Conservation (phyloP, 1,140 invertebrate species). For the Rhopalosiphum maidis region DNA sequence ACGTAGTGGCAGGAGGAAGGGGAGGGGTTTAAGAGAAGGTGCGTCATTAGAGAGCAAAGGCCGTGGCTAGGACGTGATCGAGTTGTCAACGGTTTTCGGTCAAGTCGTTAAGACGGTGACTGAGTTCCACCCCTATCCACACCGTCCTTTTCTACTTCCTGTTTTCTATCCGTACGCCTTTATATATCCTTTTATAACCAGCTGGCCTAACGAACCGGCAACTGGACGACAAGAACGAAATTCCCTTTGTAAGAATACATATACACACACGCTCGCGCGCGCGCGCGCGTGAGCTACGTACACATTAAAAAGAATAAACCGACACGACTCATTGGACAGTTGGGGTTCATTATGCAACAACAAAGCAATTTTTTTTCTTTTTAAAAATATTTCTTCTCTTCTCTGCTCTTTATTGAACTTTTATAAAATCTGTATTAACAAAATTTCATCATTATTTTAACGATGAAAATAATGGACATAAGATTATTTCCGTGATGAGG, state of each 20-base stretch:
- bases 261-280: background rate
- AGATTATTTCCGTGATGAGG: background rate
- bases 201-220: constrained; percentile 49
- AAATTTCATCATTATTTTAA: background rate
- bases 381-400: background rate
- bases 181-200: constrained; percentile 32
- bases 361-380: background rate
- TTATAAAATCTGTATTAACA: background rate
- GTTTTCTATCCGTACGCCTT: background rate
- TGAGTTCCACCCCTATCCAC: background rate
- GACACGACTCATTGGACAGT: constrained; percentile 51
- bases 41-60: constrained; percentile 56
- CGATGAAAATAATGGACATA: background rate
- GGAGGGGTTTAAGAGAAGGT: background rate
- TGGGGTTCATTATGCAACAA: background rate
- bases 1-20: background rate
- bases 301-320: background rate
- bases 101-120: constrained; percentile 56
- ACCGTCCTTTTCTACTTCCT: constrained; percentile 4
- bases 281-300: background rate
- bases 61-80: constrained; percentile 54
- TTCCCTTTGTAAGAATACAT: constrained; percentile 26
- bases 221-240: constrained; percentile 51
- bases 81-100: constrained; percentile 57
- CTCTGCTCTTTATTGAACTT: background rate